Conservation (phyloP, 2,113 vertebrate species). For the Mirounga angustirostris region DNA sequence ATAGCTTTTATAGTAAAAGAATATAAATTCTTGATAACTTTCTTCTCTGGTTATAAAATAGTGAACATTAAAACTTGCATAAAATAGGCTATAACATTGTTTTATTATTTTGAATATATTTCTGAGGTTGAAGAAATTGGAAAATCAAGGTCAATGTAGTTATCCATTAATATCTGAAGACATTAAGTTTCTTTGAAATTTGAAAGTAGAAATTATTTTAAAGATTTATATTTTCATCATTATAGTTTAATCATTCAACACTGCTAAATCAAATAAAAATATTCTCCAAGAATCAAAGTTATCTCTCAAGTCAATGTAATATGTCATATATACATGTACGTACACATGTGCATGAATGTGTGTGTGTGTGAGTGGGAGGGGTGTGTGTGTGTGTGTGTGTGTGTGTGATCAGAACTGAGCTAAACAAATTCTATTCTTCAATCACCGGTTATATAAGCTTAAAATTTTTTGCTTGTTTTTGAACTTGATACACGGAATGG, state of each 20-base stretch:
- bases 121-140: slow-evolving; percentile 50
- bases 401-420: not conserved
- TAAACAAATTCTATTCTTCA: not conserved
- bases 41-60: slow-evolving; percentile 48
- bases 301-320: not conserved
- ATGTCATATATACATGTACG: not conserved
- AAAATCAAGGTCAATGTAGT: slow-evolving; percentile 63
- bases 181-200: not conserved
- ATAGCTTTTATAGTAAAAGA: slow-evolving; percentile 31
- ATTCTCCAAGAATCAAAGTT: not conserved
- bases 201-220: slow-evolving; percentile 28
- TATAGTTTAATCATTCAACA: not conserved
- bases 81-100: slow-evolving; percentile 47
- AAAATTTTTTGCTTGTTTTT: not conserved
- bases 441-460: not conserved
- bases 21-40: slow-evolving; percentile 57
- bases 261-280: not conserved
- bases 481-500: not conserved
- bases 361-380: not conserved
- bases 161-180: slow-evolving; percentile 23
- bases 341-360: not conserved
- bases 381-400: not conserved
- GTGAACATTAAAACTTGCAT: slow-evolving; percentile 65
- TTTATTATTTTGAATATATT: slow-evolving; percentile 71
- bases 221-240: not conserved